Conservation (phyloP, 2,797 vertebrate species). For the Catamblyrhynchus diadema region DNA sequence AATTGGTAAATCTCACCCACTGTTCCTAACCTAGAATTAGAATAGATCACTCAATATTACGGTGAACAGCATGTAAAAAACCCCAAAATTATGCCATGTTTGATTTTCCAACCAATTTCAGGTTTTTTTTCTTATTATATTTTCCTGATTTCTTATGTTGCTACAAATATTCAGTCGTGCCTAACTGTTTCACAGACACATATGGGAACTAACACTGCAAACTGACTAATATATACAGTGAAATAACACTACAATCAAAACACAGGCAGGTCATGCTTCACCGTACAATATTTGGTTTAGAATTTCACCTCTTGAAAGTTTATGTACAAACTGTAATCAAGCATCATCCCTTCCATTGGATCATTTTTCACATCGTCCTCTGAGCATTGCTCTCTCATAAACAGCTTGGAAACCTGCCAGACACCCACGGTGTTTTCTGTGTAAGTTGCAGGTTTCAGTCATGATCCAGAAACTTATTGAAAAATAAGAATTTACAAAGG, state of each 20-base stretch:
- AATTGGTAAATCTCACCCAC: neutral
- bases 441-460: neutral
- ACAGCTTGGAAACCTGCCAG: neutral
- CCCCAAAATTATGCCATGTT: accelerated
- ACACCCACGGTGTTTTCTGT: neutral
- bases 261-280: neutral
- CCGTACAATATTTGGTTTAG: neutral
- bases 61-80: neutral
- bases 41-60: neutral
- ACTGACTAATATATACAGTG: neutral
- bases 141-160: neutral
- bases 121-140: neutral
- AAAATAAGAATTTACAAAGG: neutral
- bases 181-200: neutral
- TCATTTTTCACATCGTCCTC: neutral
- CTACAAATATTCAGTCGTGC: neutral
- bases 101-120: neutral
- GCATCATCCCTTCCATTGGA: neutral
- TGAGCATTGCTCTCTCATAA: neutral
- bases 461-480: neutral
- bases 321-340: neutral
- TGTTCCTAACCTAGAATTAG: neutral
- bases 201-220: neutral
- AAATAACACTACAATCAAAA: neutral
- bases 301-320: neutral